Base-by-base conservation (phyloP, 1,140 invertebrate genomes). In the Drosophila orosa region DNA sequence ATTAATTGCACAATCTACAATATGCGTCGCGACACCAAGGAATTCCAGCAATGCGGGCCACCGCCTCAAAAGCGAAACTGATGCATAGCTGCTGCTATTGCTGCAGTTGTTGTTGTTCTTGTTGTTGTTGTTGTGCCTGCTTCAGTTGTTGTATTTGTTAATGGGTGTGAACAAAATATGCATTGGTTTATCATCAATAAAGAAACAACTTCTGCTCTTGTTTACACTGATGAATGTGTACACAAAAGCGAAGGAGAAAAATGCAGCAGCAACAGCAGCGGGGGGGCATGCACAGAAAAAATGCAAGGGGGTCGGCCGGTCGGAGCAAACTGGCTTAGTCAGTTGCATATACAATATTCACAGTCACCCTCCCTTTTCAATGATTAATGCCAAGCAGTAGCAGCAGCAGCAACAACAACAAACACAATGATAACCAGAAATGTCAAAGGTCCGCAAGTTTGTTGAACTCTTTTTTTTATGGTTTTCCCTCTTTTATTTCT, bases 81-180 rank as follows among this genome's bases (percentile, higher is more conserved):
- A 78, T 67, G 65, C 60, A 50, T 44, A 25, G 50, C 50, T 7
- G 50, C 50, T 35, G 48, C 48, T 52, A 22, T 17, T 9, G n/a
- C 45, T 45, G 47, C 44, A 5, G n/a, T 54, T 52, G 27, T 27
- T 27, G 27, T 27, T 27, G 25, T 27, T 29, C 4, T 19, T 8
- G 22, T 15, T 15, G 65, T 42, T 39, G 59, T 37, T 60, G 54
- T 42, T 77, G 58, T 40, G 65, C 39, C 29, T 58, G 48, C 55
- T 65, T 56, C 47, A 63, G 63, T 61, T 48, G 63, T 40, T 76
- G 65, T 56, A 71, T 63, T 75, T 72, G 63, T 86, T 87, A 86
- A 87, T 86, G 83, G 79, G 83, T 79, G 83, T 86, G 83, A 83
- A 87, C 77, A 80, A 87, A 76, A 79, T 80, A 89, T 87, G 83